Conservation (phyloP, 2,113 vertebrate genomes). For the Eurypyga helias region DNA sequence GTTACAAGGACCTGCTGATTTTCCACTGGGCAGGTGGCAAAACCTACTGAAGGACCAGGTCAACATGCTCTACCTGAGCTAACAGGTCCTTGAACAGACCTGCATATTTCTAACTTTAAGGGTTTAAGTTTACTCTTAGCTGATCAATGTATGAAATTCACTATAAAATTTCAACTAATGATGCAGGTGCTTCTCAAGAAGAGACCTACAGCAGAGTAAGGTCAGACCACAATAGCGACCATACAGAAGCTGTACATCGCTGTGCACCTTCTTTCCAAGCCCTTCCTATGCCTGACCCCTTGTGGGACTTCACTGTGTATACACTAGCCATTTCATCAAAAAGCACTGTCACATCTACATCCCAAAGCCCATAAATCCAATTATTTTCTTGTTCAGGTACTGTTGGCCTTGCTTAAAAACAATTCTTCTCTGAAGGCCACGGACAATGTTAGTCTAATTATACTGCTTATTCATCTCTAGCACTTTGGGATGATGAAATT, state of each 20-base stretch:
- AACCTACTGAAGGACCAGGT: not conserved
- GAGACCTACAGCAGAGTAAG: not conserved
- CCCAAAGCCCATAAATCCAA: not conserved
- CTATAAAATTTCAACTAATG: not conserved
- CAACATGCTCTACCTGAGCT: not conserved
- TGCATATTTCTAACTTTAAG: not conserved
- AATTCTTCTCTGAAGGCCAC: not conserved
- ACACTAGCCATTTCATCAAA: not conserved
- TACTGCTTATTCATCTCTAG: not conserved
- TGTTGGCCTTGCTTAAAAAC: not conserved
- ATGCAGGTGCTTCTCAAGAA: not conserved
- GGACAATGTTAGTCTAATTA: not conserved
- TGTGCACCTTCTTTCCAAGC: not conserved
- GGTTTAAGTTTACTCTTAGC: not conserved
- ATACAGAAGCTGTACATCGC: not conserved
- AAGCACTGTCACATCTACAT: not conserved
- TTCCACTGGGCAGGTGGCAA: not conserved
- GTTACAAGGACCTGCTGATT: not conserved
- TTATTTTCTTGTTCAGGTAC: not conserved
- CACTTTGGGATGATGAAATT: constrained; percentile 13
- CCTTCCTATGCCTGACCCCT: not conserved
- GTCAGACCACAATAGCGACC: not conserved
- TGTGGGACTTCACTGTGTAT: not conserved
- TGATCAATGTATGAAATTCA: not conserved
- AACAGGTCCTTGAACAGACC: not conserved